Base-by-base conservation (phyloP, 2,888 invertebrate species). In the Trichogramma dendrolimi region DNA sequence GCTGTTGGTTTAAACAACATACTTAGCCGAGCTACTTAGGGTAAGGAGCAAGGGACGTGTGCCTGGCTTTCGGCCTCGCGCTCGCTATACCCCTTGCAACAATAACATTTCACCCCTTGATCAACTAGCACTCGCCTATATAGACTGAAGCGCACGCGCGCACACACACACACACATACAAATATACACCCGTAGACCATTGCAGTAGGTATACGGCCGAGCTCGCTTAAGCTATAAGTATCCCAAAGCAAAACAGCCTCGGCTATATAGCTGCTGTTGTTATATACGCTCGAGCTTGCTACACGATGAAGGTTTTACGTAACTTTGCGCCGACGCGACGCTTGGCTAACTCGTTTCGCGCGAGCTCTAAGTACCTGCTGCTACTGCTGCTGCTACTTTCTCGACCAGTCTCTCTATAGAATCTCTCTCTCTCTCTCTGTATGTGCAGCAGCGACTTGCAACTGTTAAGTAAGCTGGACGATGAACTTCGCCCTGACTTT, bases 61-160 rank as follows among this genome's bases (percentile, higher is more conserved):
- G 7, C 2, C 54, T 40, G 27, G 27, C 27, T 27, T 27, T 27
- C 27, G 27, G 65, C 69, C 67, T 71, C 43, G 53, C 7, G n/a
- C n/a, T 5, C 52, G 71, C 73, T 73, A 73, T 77, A 75, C 77
- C 77, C 78, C 74, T 78, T 77, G 75, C 76, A 78, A 76, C 74
- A 78, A 79, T 74, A 79, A 77, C 77, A 77, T 77, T 79, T 75
- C 75, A 75, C 74, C 75, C 76, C 75, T 75, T 77, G 77, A 78
- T 79, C 79, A 76, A 69, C 63, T 27, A 27, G 27, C 27, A 27
- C 27, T 27, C 27, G 27, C 27, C 27, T 27, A 27, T 27, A 69
- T 46, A 65, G 46, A 8, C n/a, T 3, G 8, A 2, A 46, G 46
- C n/a, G n/a, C n/a, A 2, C n/a, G 46, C 46, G 2, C n/a, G n/a